Conservation (phyloP, 2,797 vertebrate species). For the Dermochelys coriacea region DNA sequence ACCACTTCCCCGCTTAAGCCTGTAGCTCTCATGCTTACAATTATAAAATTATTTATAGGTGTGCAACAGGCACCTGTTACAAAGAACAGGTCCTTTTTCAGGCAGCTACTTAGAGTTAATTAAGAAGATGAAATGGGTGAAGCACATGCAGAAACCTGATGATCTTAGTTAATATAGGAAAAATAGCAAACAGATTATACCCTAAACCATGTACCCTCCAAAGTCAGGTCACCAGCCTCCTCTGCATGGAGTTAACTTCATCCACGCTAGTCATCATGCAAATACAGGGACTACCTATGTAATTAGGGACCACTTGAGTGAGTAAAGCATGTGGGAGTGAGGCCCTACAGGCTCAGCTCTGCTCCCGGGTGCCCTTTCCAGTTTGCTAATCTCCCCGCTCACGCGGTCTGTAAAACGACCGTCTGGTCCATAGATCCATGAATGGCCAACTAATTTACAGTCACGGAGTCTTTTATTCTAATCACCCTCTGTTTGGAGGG, state of each 20-base stretch:
- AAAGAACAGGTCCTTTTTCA: not conserved
- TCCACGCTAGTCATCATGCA: not conserved
- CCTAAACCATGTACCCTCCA: not conserved
- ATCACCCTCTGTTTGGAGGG: not conserved
- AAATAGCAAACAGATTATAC: not conserved
- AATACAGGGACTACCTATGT: not conserved
- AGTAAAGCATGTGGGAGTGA: not conserved
- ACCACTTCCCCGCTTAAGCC: too few species aligned
- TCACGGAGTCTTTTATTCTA: not conserved
- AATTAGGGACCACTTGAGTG: not conserved
- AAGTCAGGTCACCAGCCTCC: not conserved
- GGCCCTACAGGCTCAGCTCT: not conserved
- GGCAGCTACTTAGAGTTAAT: not conserved
- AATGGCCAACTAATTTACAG: not conserved
- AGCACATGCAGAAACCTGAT: not conserved
- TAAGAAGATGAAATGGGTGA: not conserved
- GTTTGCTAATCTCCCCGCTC: not conserved
- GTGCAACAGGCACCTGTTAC: not conserved
- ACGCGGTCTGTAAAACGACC: not conserved
- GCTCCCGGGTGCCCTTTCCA: not conserved
- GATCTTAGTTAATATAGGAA: not conserved
- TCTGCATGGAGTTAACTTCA: not conserved
- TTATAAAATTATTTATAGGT: too few species aligned
- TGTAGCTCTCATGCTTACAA: too few species aligned
- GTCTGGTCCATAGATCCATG: not conserved